Percentiles rank a stretch among this genome's conserved stretches.
phyloP scores from a whole-genome alignment of 2,888 invertebrate genomes.

The Horisme vitalbata region DNA sequence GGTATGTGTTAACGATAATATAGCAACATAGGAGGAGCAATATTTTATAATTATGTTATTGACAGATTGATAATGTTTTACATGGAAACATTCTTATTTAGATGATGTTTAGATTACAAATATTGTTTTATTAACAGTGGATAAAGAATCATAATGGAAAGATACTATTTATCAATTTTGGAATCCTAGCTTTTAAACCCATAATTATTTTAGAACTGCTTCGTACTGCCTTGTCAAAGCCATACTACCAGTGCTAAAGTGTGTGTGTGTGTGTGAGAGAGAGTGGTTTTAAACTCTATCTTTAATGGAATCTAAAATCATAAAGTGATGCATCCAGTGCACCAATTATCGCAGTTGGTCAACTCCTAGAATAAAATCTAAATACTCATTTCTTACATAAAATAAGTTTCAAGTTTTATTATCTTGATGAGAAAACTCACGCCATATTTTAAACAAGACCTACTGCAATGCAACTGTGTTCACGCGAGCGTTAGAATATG shows the following conservation, averaged over 20 bases:
- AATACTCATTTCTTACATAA: background rate
- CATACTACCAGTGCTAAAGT: slow-evolving; percentile 28
- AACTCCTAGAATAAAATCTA: background rate
- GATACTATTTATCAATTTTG: slow-evolving; percentile 12
- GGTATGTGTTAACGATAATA: slow-evolving; percentile 36
- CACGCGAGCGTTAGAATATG: slow-evolving; percentile 21
- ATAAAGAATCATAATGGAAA: too few species aligned
- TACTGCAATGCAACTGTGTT: slow-evolving; percentile 32
- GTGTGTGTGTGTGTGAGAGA: slow-evolving; percentile 35
- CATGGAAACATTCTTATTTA: too few species aligned
- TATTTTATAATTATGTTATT: slow-evolving; percentile 38
- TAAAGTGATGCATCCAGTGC: slow-evolving; percentile 3
- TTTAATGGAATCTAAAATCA: slow-evolving; percentile 11
- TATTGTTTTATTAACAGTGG: slow-evolving; percentile 3
- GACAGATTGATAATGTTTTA: slow-evolving; percentile 22
- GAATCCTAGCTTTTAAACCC: too few species aligned
- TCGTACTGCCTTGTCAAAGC: slow-evolving; percentile 26
- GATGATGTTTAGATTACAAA: slow-evolving; percentile 2
- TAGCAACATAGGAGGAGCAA: slow-evolving; percentile 42
- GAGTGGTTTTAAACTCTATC: slow-evolving; percentile 27
- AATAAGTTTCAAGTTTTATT: background rate
- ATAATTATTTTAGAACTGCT: too few species aligned
- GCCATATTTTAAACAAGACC: slow-evolving; percentile 7
- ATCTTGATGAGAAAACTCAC: background rate
- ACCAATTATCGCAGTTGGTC: slow-evolving; percentile 8